These are phyloP conservation scores for Porites lutea DNA, from an alignment of 64 coral and sea anemone species.

Conservation along the genomic window DNA sequence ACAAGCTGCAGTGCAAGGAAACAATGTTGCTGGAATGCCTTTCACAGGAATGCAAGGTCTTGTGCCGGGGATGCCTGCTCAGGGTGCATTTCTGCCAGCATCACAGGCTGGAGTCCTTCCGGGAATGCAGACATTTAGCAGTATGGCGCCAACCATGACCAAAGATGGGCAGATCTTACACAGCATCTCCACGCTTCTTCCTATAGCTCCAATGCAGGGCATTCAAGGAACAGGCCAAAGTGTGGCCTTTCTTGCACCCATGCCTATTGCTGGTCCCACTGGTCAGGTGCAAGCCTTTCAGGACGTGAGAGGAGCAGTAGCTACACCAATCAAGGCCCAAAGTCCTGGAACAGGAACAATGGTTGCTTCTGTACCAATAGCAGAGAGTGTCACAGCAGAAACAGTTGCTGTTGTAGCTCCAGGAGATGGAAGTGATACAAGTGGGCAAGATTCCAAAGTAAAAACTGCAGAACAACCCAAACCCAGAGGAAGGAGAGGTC, in stretches of 20 bases:
- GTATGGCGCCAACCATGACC: conserved; percentile 71
- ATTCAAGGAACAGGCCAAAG: conserved; percentile 65
- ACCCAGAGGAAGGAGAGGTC: conserved; percentile 67
- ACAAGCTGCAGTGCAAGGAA: conserved; percentile 59
- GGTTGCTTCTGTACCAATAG: conserved; percentile 47
- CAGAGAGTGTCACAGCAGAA: conserved; percentile 42
- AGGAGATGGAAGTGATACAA: conserved; percentile 30
- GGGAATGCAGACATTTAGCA: conserved; percentile 65
- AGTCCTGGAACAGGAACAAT: conserved; percentile 63
- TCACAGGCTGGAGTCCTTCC: conserved; percentile 55
- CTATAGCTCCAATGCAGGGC: conserved; percentile 85
- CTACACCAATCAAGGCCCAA: conserved; percentile 66
- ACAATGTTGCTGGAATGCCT: conserved; percentile 48
- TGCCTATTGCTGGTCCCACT: conserved; percentile 70
- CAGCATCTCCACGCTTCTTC: conserved; percentile 84
- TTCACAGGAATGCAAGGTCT: conserved; percentile 58
- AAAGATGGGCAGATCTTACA: conserved; percentile 93
- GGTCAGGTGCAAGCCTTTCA: conserved; percentile 68
- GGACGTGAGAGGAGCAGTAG: conserved; percentile 73
- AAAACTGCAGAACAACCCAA: conserved; percentile 7
- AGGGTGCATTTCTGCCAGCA: conserved; percentile 50
- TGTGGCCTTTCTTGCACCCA: conserved; percentile 80
- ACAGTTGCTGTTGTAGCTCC: conserved; percentile 62
- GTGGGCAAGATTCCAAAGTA: conserved; percentile 21
- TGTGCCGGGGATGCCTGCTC: conserved; percentile 56